Evolutionary conservation across 2,888 invertebrate genomes (phyloP).

Genomic region (Stenchaetothrips biformis): DNA sequence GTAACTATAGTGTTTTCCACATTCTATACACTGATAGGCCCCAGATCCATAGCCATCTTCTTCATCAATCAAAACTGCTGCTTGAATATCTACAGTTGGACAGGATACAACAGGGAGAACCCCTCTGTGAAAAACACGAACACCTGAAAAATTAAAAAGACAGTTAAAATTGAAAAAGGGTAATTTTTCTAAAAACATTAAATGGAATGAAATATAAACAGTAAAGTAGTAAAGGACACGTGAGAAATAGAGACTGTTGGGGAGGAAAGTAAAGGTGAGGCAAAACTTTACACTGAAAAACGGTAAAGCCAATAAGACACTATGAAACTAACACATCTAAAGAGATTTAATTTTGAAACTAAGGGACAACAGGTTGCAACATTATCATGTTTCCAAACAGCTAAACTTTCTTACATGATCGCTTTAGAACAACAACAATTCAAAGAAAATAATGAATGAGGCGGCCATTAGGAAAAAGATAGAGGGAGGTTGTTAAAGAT

Average conservation of each 20-base stretch:
- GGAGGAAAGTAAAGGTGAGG: neutral
- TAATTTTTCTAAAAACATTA: neutral
- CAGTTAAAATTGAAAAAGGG: neutral
- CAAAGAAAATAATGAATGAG: too few species aligned
- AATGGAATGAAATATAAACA: neutral
- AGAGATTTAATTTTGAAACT: neutral
- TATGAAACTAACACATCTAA: neutral
- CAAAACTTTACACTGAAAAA: neutral
- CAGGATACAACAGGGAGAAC: neutral
- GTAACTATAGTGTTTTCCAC: conserved; percentile 28
- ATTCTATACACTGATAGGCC: neutral
- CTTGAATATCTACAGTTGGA: neutral
- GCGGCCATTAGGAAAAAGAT: too few species aligned
- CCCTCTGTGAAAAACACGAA: neutral
- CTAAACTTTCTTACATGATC: neutral
- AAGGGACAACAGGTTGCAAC: neutral
- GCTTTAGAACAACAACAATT: neutral
- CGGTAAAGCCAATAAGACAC: neutral
- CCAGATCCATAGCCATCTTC: neutral
- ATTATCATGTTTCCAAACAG: neutral
- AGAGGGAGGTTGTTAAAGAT: too few species aligned
- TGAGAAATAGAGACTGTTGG: neutral
- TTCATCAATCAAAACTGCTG: neutral
- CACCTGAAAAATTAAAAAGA: neutral
- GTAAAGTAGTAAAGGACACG: neutral